Base-by-base conservation (phyloP, 2,888 invertebrate species). In the Epinotia nisella region DNA sequence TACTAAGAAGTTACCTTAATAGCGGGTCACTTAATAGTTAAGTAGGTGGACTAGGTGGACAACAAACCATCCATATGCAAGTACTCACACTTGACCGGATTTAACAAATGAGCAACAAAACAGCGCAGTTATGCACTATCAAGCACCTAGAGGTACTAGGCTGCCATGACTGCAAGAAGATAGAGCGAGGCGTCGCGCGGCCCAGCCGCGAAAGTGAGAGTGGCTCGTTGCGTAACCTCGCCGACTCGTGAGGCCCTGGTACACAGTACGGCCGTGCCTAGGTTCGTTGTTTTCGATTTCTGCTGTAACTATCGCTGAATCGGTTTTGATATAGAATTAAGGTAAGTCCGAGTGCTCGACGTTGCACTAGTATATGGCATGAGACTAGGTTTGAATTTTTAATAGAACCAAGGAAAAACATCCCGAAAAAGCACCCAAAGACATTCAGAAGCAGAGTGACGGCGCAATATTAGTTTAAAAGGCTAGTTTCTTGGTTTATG, bases 141-240 rank as follows among this genome's bases (percentile, higher is more conserved):
- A 15, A 11, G 41, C 69, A 53, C 64, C 64, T 41, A 69, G n/a
- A 53, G 41, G 24, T 73, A 73, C 69, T 68, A 87, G 88, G 86
- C 85, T 87, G 83, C 83, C 83, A 73, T 68, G 15, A 60, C 41
- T n/a, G 35, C 62, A 17, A 71, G 51, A 64, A 61, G 69, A 49
- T 17, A 55, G 60, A 64, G 39, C 64, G 49, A 45, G n/a, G 35
- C 66, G 69, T 58, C 68, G 66, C 51, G 65, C 81, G 77, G 81
- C 82, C 78, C 74, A 59, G 81, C 86, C 90, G 88, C 88, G 91
- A 93, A 92, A 93, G 92, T 92, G 92, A 93, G 92, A 93, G 92
- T 92, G 86, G 84, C 76, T 76, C 78, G 80, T 93, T 92, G 90
- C 91, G 88, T 91, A 93, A 92, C 86, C 77, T 78, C 79, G 79